These are phyloP conservation scores for Coracopsis vasa DNA, from an alignment of 2,113 vertebrate genomes.

Conservation along the genomic window DNA sequence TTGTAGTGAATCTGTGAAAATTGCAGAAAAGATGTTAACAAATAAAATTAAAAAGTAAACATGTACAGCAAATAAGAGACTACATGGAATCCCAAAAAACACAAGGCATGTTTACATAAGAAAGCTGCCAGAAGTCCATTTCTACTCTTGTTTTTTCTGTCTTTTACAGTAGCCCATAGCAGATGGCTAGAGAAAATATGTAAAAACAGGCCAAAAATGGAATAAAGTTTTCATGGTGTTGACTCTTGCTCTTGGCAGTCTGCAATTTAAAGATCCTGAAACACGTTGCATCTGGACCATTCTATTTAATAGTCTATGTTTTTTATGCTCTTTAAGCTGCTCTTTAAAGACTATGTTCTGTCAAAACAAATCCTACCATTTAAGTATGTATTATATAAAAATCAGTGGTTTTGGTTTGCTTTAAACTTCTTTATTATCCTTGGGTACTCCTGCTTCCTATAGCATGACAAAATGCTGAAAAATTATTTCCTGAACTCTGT, in stretches of 20 bases:
- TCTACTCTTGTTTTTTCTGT: neutral
- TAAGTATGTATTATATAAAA: neutral
- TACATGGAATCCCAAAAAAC: neutral
- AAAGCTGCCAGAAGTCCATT: neutral
- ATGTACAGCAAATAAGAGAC: neutral
- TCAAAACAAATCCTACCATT: neutral
- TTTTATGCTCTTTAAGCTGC: neutral
- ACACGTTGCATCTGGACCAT: neutral
- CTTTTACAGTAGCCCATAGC: neutral
- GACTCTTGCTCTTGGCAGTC: neutral
- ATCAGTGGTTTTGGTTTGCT: neutral
- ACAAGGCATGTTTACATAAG: neutral
- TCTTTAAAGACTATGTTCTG: neutral
- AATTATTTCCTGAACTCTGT: neutral
- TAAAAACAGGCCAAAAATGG: neutral
- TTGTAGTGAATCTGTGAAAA: neutral
- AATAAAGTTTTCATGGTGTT: neutral
- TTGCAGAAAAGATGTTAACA: neutral
- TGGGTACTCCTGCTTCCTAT: neutral
- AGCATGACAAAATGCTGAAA: neutral
- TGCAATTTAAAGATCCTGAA: neutral
- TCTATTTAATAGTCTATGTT: neutral
- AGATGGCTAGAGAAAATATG: neutral
- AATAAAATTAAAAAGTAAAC: neutral
- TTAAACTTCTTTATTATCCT: neutral